Percentiles rank a stretch among this genome's conserved stretches.
These are phyloP conservation scores for Autographa gamma DNA, from an alignment of 2,888 invertebrate genomes.

Conservation along the genomic window DNA sequence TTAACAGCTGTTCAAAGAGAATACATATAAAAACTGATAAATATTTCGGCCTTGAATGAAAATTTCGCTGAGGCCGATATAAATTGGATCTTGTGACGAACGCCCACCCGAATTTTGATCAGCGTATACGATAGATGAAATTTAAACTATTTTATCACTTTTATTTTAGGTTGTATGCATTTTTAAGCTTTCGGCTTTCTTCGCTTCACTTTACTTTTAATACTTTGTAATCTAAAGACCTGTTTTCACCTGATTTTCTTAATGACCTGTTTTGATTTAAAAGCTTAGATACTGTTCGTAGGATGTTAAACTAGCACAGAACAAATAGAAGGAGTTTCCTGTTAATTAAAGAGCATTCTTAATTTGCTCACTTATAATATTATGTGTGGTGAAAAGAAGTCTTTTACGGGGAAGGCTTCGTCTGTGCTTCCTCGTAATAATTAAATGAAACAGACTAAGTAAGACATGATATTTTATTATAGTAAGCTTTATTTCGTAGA, in stretches of 20 bases:
- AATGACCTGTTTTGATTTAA: too few relatives aligned
- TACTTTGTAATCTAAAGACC: too few relatives aligned
- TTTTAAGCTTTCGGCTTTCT: too few relatives aligned
- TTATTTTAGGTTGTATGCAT: not conserved
- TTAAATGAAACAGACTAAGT: not conserved
- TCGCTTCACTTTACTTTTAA: too few relatives aligned
- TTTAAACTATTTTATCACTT: not conserved
- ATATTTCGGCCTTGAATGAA: constrained; percentile 40
- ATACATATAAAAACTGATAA: constrained; percentile 33
- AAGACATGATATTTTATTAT: not conserved
- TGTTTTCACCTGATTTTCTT: too few relatives aligned
- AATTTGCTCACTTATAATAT: too few relatives aligned
- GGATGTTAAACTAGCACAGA: too few relatives aligned
- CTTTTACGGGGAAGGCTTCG: too few relatives aligned
- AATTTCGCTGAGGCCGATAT: constrained; percentile 34
- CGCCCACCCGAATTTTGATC: constrained; percentile 15
- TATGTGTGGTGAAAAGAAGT: too few relatives aligned
- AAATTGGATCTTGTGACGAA: constrained; percentile 18
- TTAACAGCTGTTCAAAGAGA: constrained; percentile 49
- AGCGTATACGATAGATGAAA: constrained; percentile 5
- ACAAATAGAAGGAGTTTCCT: too few relatives aligned
- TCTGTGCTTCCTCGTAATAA: not conserved
- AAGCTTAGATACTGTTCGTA: too few relatives aligned
- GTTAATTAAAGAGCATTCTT: too few relatives aligned
- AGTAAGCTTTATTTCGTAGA: not conserved